Base-by-base conservation (phyloP, 2,888 invertebrate species). In the Amphiduros pacificus region DNA sequence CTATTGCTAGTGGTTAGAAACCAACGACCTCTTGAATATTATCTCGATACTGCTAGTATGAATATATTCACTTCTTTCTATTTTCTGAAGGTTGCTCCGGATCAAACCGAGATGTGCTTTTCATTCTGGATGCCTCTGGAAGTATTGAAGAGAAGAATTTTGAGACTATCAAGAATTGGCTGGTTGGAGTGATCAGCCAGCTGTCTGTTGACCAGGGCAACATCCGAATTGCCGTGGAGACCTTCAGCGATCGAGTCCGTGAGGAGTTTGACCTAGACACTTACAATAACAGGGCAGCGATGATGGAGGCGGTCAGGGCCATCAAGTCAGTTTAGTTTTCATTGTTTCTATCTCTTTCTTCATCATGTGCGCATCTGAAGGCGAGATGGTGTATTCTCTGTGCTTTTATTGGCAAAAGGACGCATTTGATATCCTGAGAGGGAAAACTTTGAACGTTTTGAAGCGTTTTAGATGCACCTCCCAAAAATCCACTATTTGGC, bases 241-340 rank as follows among this genome's bases (percentile, higher is more conserved):
- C 51, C 24, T 58, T 49, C 62, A 49, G 49, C 27, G 57, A 64
- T 50, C 9, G 53, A 5, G 56, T 60, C 20, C 22, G 31, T 4
- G 9, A 29, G 1, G 41, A 44, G 31, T 66, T 66, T 49, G n/a
- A 53, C 11, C 60, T 66, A 28, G 50, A 49, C n/a, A 26, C 49
- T 24, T 60, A 62, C 61, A 48, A 24, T 3, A 24, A 27, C 28
- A 51, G 27, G 14, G 14, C 20, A n/a, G 28, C 29, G 1, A 44
- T 59, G 24, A 32, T 59, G 26, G 29, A 52, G 20, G 51, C 50
- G 28, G 17, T 59, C 14, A 59, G 49, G 20, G 59, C n/a, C n/a
- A n/a, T n/a, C n/a, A n/a, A n/a, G n/a, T n/a, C n/a, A n/a, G n/a
- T n/a, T n/a, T n/a, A n/a, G n/a, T n/a, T n/a, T n/a, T n/a, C n/a